phyloP scores from a whole-genome alignment of 2,888 invertebrate species.

The Lasioglossum morio region DNA sequence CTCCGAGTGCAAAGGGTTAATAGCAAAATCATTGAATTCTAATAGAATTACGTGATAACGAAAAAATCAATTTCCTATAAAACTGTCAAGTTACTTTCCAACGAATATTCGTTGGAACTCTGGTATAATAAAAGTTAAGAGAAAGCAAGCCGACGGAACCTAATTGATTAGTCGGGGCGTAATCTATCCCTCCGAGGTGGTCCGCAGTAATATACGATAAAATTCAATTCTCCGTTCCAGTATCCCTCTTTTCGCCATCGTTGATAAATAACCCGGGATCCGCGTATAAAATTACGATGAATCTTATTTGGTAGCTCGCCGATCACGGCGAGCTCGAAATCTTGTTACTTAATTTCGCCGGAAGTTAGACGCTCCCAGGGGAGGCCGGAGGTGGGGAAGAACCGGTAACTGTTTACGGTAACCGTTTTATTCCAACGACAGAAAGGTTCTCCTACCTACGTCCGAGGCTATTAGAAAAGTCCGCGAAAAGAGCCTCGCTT shows the following conservation, averaged over 20 bases:
- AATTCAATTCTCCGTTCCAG: background rate
- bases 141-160: background rate
- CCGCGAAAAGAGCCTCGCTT: background rate
- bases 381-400: background rate
- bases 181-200: background rate
- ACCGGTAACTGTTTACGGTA: slow-evolving; percentile 47
- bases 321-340: slow-evolving; percentile 12
- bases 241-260: background rate
- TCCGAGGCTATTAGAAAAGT: slow-evolving; percentile 43
- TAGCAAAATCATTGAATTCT: no score
- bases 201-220: background rate
- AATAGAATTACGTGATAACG: background rate
- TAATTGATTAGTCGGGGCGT: slow-evolving; percentile 3
- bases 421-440: slow-evolving; percentile 25
- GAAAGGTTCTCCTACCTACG: background rate
- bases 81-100: background rate
- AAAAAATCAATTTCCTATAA: background rate
- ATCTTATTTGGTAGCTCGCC: slow-evolving; percentile 28
- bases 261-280: slow-evolving; percentile 1
- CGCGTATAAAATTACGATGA: slow-evolving; percentile 14
- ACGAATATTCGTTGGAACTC: background rate
- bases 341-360: slow-evolving; percentile 40
- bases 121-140: background rate
- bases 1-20: no score
- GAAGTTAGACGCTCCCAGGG: background rate